Conservation (phyloP, 2,113 vertebrate genomes). For the Rhombomys opimus region DNA sequence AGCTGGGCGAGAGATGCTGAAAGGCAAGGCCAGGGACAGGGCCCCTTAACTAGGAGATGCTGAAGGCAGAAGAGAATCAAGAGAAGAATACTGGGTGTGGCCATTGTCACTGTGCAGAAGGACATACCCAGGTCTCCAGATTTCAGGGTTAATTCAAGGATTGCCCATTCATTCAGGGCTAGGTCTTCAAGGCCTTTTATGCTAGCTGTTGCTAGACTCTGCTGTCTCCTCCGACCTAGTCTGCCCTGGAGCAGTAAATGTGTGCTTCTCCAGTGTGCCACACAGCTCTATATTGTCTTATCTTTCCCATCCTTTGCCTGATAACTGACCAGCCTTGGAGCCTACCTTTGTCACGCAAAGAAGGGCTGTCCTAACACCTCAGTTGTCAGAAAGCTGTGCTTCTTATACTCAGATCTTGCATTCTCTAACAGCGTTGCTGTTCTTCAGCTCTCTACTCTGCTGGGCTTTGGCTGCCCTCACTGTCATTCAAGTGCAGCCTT, state of each 20-base stretch:
- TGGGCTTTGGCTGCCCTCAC: neutral
- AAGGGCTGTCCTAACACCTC: neutral
- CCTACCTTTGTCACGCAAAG: neutral
- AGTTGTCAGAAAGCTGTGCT: rapidly evolving
- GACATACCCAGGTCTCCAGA: neutral
- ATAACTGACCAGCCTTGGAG: neutral
- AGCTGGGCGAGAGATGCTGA: neutral
- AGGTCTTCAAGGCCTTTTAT: neutral
- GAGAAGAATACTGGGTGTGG: neutral
- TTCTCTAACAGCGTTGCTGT: neutral
- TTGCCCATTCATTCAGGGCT: neutral
- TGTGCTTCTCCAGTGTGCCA: neutral
- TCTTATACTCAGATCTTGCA: neutral
- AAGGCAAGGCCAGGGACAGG: neutral
- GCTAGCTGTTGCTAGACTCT: neutral
- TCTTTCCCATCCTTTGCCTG: neutral
- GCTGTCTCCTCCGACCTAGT: neutral
- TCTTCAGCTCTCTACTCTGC: neutral
- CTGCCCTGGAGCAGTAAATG: neutral
- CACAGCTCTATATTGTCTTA: neutral
- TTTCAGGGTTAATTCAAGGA: neutral
- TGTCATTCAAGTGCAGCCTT: neutral
- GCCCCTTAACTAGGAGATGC: neutral
- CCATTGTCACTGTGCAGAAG: neutral
- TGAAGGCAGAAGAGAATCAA: rapidly evolving